Evolutionary conservation across 2,888 invertebrate genomes (phyloP), one percentile per base, ranked within the genome.

Genomic region (Agonopterix alstromeriana): DNA sequence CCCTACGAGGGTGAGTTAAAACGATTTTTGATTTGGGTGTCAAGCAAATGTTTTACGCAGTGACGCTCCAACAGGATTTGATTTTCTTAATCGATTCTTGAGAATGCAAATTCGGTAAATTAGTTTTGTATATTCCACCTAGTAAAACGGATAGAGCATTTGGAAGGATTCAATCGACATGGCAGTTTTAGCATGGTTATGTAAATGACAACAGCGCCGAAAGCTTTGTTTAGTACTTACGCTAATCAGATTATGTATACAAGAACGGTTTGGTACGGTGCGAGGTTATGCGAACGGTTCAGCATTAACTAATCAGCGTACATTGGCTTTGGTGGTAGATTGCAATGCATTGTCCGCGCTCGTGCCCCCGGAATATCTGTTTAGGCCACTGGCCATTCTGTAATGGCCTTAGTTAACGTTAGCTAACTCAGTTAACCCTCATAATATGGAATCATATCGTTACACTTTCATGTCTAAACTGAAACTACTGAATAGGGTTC

Each of bases 1-100:
- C 81, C 73, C 36, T 10, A 27, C 73, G 63, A 76, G 85, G 86
- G 85, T 80, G 82, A 73, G 81, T 80, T 83, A 88, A 88, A 88
- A 85, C 88, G 88, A 86, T 87, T 88, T 88, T 87, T 88, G 87
- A 88, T 88, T 88, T 84, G 87, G 87, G 87, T 86, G 88, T 88
- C 88, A 84, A 85, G 83, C 86, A 82, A 87, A 87, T 86, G 87
- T 87, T 88, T 86, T 82, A 85, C 87, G 82, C 78, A 70, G 77
- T 75, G 78, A 73, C 85, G 85, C 84, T 82, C 82, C 65, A 68
- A 64, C 71, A 64, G 75, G 78, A 85, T 87, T 87, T 84, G 82
- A 87, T 87, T 87, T 85, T 85, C 86, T 86, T 87, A 87, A 87
- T 84, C 86, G 85, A 84, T 85, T 82, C 81, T 69, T 57, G 65